phyloP scores from a whole-genome alignment of 2,888 invertebrate genomes.

The Dioctria linearis region DNA sequence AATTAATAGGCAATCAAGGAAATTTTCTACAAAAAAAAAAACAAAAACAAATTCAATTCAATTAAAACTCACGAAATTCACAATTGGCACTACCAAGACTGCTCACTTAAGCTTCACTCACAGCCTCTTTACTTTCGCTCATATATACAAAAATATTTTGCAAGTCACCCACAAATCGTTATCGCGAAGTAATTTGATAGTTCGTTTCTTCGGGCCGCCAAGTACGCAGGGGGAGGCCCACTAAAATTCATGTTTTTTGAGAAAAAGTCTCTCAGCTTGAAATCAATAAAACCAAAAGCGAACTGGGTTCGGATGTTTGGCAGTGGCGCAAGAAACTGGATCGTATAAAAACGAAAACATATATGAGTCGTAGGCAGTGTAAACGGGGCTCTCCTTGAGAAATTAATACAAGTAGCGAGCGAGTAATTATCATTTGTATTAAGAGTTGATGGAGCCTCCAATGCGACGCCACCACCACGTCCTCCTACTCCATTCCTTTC shows the following conservation, averaged over 20 bases:
- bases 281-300: conserved; percentile 55
- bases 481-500: conserved; percentile 9
- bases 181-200: conserved; percentile 58
- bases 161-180: conserved; percentile 62
- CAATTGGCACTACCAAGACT: neutral
- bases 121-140: neutral
- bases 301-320: conserved; percentile 36
- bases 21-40: neutral
- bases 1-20: conserved; percentile 7
- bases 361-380: conserved; percentile 57
- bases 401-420: conserved; percentile 63
- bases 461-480: conserved; percentile 50
- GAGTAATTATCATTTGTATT: conserved; percentile 61
- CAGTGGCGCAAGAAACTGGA: conserved; percentile 53
- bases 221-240: conserved; percentile 51
- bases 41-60: neutral
- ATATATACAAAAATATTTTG: conserved; percentile 42
- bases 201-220: conserved; percentile 43
- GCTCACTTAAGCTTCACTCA: neutral
- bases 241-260: neutral
- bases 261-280: conserved; percentile 48
- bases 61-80: neutral
- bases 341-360: conserved; percentile 55
- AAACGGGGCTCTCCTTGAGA: conserved; percentile 58
- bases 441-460: conserved; percentile 48